A percentile compares a stretch with the other conserved stretches of the same genome.
phyloP scores from a whole-genome alignment of 2,888 invertebrate species.

The Philonicus albiceps region DNA sequence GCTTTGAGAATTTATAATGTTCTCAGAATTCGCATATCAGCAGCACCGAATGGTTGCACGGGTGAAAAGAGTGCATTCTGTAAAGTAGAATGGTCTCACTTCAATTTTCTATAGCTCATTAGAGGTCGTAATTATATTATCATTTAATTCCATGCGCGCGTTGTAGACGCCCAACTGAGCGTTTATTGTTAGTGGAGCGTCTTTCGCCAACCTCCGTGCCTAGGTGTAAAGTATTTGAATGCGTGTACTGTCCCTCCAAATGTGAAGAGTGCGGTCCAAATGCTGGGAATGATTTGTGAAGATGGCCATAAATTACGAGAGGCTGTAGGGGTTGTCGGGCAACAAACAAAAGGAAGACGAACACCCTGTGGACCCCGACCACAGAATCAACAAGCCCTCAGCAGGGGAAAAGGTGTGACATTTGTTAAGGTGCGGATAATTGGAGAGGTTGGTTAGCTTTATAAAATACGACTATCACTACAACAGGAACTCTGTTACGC shows the following conservation, averaged over 20 bases:
- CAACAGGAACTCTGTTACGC: neutral
- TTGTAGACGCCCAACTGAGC: neutral
- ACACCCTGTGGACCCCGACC: conserved; percentile 19
- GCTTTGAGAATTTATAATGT: neutral
- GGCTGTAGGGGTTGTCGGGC: conserved; percentile 1
- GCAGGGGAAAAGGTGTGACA: conserved; percentile 48
- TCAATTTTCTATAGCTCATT: neutral
- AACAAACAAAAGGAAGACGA: conserved; percentile 12
- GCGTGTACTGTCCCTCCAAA: neutral
- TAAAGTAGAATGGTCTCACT: neutral
- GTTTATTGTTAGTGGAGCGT: neutral
- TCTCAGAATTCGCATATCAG: neutral
- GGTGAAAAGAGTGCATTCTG: neutral
- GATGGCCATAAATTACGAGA: conserved; percentile 45
- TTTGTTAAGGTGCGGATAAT: conserved; percentile 49
- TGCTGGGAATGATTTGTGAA: conserved; percentile 47
- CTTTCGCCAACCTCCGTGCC: neutral
- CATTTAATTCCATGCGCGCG: neutral
- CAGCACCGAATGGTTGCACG: neutral
- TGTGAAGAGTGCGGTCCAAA: conserved; percentile 21
- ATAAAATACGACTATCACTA: neutral
- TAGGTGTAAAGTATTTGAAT: conserved; percentile 27
- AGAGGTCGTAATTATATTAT: neutral
- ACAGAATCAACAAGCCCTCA: conserved; percentile 45
- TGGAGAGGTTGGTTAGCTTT: conserved; percentile 42